Conservation (phyloP, 2,797 vertebrate species). For the Chloroceryle inda region DNA sequence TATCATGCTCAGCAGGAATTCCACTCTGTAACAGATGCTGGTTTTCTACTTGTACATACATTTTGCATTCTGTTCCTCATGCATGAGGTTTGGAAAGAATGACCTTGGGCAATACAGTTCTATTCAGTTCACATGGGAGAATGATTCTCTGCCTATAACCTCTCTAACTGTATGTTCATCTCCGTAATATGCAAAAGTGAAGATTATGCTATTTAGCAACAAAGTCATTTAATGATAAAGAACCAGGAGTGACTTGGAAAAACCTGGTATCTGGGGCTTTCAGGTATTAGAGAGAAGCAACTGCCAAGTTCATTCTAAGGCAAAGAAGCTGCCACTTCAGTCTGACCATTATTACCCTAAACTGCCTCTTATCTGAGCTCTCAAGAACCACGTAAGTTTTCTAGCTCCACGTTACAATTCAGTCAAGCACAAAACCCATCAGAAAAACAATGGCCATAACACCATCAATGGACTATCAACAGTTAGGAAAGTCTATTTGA, state of each 20-base stretch:
- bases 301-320: not conserved
- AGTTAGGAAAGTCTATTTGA: not conserved
- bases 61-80: not conserved
- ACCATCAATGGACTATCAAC: rapidly evolving
- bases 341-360: not conserved
- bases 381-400: not conserved
- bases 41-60: not conserved
- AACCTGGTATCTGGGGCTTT: not conserved
- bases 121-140: not conserved
- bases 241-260: not conserved
- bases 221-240: not conserved
- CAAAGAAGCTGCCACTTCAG: not conserved
- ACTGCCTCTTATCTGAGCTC: not conserved
- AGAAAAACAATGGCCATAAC: rapidly evolving
- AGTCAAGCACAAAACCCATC: not conserved
- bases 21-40: rapidly evolving
- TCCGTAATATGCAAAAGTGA: not conserved
- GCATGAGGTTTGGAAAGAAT: not conserved
- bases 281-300: not conserved
- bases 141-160: not conserved
- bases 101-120: not conserved
- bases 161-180: not conserved
- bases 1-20: not conserved
- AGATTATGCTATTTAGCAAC: not conserved
- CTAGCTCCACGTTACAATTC: not conserved